A percentile compares a stretch with the other conserved stretches of the same genome.
Conservation (phyloP, 2,797 vertebrate species). For the Naso thynnoides region DNA sequence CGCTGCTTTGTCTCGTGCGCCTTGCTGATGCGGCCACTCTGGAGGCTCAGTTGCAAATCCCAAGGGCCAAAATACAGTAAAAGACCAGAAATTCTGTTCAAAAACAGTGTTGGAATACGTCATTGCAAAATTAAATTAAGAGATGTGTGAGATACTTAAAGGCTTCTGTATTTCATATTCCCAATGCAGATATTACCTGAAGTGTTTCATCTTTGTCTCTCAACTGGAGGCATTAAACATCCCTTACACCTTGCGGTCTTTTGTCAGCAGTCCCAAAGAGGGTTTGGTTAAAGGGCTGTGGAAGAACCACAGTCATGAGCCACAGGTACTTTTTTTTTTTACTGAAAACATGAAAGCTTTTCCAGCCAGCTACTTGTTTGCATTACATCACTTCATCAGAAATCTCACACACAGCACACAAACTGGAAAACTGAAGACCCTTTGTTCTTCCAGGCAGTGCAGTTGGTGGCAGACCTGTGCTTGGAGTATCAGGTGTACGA, state of each 20-base stretch:
- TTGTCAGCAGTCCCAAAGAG: constrained; percentile 93
- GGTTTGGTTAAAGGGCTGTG: constrained; percentile 97
- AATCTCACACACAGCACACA: neutral
- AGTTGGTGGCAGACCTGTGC: constrained; percentile 92
- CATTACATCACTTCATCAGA: neutral
- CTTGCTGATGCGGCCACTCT: constrained; percentile 88
- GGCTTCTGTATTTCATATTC: constrained; percentile 28
- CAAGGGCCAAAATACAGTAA: constrained; percentile 89
- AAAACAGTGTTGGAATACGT: neutral
- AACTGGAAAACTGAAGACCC: neutral
- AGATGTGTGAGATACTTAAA: neutral
- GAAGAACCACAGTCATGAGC: constrained; percentile 97
- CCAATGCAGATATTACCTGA: constrained; percentile 87
- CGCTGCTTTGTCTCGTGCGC: constrained; percentile 91
- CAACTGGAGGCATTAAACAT: constrained; percentile 94
- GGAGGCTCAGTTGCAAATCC: constrained; percentile 89
- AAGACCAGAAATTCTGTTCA: constrained; percentile 28
- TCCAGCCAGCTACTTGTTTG: neutral
- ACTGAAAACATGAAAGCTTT: neutral
- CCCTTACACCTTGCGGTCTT: constrained; percentile 93
- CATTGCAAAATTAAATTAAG: neutral
- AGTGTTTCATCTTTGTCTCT: constrained; percentile 91
- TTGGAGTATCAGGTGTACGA: constrained; percentile 94
- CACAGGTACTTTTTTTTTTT: constrained; percentile 81
- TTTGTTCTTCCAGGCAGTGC: constrained; percentile 86